Conservation (phyloP, 2,888 invertebrate species). For the Aspidiotus destructor region DNA sequence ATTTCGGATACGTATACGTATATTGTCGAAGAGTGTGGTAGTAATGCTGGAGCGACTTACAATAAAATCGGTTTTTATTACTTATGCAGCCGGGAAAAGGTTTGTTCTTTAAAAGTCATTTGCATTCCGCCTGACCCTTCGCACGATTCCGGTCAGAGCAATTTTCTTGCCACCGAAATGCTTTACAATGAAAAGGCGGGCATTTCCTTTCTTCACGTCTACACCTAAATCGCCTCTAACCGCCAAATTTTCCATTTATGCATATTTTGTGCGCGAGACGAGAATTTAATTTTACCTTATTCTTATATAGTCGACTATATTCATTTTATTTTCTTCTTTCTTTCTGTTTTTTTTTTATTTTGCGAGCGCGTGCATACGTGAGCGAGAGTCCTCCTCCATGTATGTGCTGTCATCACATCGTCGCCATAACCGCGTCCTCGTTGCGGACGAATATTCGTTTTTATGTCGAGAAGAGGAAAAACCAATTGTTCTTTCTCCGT, state of each 20-base stretch:
- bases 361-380: background rate
- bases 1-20: no score
- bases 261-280: conserved; percentile 27
- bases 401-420: no score
- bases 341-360: background rate
- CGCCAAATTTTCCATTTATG: conserved; percentile 30
- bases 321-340: conserved; percentile 12
- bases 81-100: conserved; percentile 28
- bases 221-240: conserved; percentile 31
- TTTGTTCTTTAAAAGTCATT: conserved; percentile 33
- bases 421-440: no score
- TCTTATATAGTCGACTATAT: background rate
- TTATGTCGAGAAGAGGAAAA: background rate
- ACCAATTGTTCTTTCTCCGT: background rate
- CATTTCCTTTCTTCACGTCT: conserved; percentile 29
- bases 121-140: conserved; percentile 33
- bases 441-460: background rate
- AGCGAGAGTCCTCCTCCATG: background rate
- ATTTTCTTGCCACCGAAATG: conserved; percentile 29
- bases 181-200: conserved; percentile 33
- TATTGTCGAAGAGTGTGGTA: background rate
- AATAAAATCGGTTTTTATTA: conserved; percentile 32
- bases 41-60: conserved; percentile 25
- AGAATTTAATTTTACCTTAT: conserved; percentile 31
- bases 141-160: conserved; percentile 31